Base-by-base conservation (phyloP, 2,113 vertebrate genomes). In the Myotis yumanensis region DNA sequence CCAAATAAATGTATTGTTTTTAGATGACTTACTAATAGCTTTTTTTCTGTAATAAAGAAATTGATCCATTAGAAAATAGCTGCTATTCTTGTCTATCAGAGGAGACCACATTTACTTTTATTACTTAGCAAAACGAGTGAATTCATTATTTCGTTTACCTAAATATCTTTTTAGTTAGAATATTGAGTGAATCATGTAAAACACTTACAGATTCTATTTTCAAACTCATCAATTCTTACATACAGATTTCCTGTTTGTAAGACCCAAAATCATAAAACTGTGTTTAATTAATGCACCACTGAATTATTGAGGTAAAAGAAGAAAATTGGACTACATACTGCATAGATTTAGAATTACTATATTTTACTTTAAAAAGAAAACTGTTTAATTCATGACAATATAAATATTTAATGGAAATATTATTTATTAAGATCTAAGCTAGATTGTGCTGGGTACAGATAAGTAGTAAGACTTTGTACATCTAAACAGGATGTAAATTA, bases 301-400 rank as follows among this genome's bases (percentile, higher is more conserved):
- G 20, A 66, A 69, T 83, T 89, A 57, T 15, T 62, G 7, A 75
- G 4, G 46, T 81, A 4, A 86, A 82, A 89, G 3, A 51, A 17
- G 11, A 43, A 43, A 86, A 15, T 43, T 6, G 4, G 12, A 64
- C 0, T 37, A 8, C 5, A 30, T 17, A 10, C 20, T 59, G 0
- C 28, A 54, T 59, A 62, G 12, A 77, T 71, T 80, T 83, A 43
- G n/a, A 48, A 22, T 73, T 40, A 64, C 54, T 46, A 28, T 17
- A 22, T 86, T 80, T 93, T 86, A 69, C 54, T 71, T 82, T 73
- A 23, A 82, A 86, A 62, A 72, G 2, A 69, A 59, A 92, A 18
- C 12, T 71, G 25, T 37, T 46, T 64, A 35, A 69, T 54, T 77
- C 85, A 85, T 43, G 20, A 73, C 83, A 62, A 59, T 20, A 10